Conservation (phyloP, 1,140 invertebrate species). For the Bombus confusus region DNA sequence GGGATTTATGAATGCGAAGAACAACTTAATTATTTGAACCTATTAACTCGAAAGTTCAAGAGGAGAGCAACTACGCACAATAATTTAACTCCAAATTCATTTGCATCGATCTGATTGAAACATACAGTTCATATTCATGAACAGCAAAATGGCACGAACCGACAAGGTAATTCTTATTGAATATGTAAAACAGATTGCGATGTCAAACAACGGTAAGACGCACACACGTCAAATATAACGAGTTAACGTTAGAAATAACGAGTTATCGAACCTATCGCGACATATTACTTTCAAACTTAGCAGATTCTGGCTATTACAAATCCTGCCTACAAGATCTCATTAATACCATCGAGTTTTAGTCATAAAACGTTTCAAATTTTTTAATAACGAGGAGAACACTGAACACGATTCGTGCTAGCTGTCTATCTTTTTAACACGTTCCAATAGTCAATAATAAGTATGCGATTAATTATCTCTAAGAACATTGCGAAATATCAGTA, state of each 20-base stretch:
- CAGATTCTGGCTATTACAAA: neutral
- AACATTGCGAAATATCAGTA: neutral
- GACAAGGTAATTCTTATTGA: slow-evolving; percentile 11
- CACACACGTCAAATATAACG: too few relatives aligned
- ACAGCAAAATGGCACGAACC: slow-evolving; percentile 14
- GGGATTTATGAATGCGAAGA: neutral
- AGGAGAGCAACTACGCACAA: neutral
- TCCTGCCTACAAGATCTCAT: neutral
- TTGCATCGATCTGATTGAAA: slow-evolving; percentile 20
- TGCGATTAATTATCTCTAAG: neutral
- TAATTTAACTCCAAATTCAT: neutral
- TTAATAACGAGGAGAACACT: neutral
- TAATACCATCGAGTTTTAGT: neutral
- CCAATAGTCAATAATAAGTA: neutral
- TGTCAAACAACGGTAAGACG: neutral
- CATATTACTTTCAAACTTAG: neutral
- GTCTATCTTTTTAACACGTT: neutral
- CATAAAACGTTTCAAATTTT: neutral
- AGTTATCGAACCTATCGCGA: neutral
- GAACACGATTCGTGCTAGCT: neutral
- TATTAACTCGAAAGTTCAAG: neutral
- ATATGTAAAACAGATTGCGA: slow-evolving; percentile 49
- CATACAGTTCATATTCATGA: neutral
- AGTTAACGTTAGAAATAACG: too few relatives aligned
- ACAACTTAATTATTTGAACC: neutral